phyloP scores from a whole-genome alignment of 1,140 invertebrate species.

The Physella acuta region DNA sequence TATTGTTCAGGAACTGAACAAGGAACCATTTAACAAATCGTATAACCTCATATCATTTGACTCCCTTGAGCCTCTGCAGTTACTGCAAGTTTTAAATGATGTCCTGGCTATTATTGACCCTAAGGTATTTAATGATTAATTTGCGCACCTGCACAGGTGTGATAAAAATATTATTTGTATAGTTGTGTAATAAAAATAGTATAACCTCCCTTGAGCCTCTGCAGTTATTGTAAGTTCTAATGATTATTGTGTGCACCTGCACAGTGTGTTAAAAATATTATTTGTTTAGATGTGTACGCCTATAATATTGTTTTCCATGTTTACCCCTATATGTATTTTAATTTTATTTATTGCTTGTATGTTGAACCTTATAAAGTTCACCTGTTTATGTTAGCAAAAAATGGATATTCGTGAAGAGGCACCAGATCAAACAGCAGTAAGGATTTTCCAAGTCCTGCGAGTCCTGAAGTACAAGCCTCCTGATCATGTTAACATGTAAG shows the following conservation, averaged over 20 bases:
- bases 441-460: constrained; percentile 66
- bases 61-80: constrained; percentile 72
- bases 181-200: too few species aligned
- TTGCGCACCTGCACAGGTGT: too few species aligned
- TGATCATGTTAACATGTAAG: constrained; percentile 51
- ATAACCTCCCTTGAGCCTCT: too few species aligned
- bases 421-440: constrained; percentile 66
- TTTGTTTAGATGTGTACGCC: too few species aligned
- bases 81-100: constrained; percentile 75
- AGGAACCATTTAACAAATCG: constrained; percentile 73
- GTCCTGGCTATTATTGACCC: constrained; percentile 70
- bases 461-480: constrained; percentile 73
- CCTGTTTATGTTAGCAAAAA: constrained; percentile 56
- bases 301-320: too few species aligned
- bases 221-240: too few species aligned
- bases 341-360: neutral
- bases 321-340: too few species aligned
- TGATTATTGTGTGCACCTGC: too few species aligned
- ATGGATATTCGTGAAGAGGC: constrained; percentile 69
- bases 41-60: constrained; percentile 85
- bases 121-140: too few species aligned
- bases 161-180: too few species aligned
- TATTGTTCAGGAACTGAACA: constrained; percentile 77
- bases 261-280: too few species aligned
- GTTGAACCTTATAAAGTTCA: neutral